These are phyloP conservation scores for Drosophila melanica DNA, from an alignment of 1,140 invertebrate genomes.

Conservation along the genomic window DNA sequence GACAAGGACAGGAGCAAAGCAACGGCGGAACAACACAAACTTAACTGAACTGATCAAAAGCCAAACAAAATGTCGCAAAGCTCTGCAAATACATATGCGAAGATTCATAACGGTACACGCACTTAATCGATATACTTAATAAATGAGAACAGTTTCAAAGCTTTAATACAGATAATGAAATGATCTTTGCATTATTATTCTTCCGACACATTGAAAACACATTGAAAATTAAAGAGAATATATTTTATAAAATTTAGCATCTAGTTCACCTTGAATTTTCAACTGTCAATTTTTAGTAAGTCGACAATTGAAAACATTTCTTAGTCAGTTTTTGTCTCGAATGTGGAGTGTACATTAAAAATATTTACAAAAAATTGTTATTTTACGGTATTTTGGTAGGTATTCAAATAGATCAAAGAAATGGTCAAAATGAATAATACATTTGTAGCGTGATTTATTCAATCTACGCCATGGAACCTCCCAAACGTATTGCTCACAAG, in stretches of 20 bases:
- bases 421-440: no score
- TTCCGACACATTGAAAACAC: no score
- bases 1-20: constrained; percentile 22
- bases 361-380: no score
- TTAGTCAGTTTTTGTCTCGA: background rate
- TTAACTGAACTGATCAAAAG: constrained; percentile 21
- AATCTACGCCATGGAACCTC: background rate
- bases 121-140: background rate
- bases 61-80: constrained; percentile 76
- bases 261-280: background rate
- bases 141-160: no score
- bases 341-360: background rate
- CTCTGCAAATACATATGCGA: constrained; percentile 53
- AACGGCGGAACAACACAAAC: constrained; percentile 12
- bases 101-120: constrained; percentile 11
- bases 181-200: no score
- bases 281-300: background rate
- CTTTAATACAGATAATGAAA: no score
- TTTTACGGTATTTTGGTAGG: background rate
- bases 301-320: no score
- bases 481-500: background rate
- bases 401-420: background rate
- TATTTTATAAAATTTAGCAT: background rate
- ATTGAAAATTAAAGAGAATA: no score
- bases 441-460: background rate